A percentile compares a stretch with the other conserved stretches of the same genome.
These are phyloP conservation scores for Eupristina koningsbergeri DNA, from an alignment of 1,140 invertebrate genomes.

Conservation along the genomic window DNA sequence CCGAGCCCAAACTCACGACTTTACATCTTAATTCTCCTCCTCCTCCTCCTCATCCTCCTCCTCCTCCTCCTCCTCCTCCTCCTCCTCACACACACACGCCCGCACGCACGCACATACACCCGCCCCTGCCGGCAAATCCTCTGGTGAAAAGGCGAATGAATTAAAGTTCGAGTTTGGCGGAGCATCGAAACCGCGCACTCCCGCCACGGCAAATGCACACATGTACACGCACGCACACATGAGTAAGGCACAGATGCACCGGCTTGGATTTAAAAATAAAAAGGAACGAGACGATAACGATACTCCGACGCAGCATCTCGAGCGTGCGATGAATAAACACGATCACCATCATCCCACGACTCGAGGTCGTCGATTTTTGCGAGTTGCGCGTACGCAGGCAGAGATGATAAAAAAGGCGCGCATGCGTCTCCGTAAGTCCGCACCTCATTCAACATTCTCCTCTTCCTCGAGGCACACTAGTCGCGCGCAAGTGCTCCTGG, in stretches of 20 bases:
- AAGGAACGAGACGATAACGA: not conserved
- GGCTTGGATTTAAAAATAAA: too few relatives aligned
- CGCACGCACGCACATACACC: too few relatives aligned
- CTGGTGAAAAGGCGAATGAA: not conserved
- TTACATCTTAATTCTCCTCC: not conserved
- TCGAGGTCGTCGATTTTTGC: conserved; percentile 11
- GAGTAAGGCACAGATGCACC: too few relatives aligned
- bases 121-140: too few relatives aligned
- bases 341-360: not conserved
- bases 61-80: too few relatives aligned
- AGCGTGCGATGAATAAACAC: conserved; percentile 3
- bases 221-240: too few relatives aligned
- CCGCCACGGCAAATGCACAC: too few relatives aligned
- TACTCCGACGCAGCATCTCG: not conserved
- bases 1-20: not conserved
- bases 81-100: too few relatives aligned
- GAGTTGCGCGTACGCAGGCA: not conserved
- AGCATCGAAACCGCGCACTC: too few relatives aligned
- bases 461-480: not conserved
- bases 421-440: not conserved
- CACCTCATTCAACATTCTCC: not conserved
- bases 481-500: conserved; percentile 29
- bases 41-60: too few relatives aligned
- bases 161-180: not conserved
- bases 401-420: not conserved